Evolutionary conservation across 2,797 vertebrate genomes (phyloP).

Genomic region (Pantherophis vulpinus): DNA sequence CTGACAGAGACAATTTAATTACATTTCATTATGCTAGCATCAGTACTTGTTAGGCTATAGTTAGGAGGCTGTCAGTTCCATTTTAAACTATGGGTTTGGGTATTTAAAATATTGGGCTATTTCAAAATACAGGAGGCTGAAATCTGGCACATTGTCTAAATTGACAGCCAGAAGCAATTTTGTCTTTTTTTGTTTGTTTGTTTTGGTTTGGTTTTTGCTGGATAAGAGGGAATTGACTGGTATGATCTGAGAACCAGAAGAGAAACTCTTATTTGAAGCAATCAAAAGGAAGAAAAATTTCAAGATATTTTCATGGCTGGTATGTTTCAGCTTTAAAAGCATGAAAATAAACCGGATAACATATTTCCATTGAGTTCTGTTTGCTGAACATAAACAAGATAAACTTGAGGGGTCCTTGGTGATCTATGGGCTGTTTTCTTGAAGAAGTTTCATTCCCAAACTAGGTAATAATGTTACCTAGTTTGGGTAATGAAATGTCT

Average conservation of each 20-base stretch:
- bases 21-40: conserved; percentile 36
- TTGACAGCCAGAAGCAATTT: conserved; percentile 42
- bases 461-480: no score
- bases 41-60: conserved; percentile 29
- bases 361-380: not conserved
- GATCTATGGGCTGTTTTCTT: not conserved
- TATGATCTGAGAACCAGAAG: not conserved
- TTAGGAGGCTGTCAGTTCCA: conserved; percentile 25
- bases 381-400: not conserved
- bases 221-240: conserved; percentile 26
- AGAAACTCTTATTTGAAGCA: not conserved
- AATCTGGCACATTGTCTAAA: conserved; percentile 23
- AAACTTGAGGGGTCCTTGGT: not conserved
- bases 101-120: conserved; percentile 41
- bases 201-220: not conserved
- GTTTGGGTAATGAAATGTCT: not conserved
- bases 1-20: conserved; percentile 52
- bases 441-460: not conserved
- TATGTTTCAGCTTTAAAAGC: not conserved
- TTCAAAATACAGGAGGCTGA: conserved; percentile 48
- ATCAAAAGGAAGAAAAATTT: conserved; percentile 9
- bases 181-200: conserved; percentile 3
- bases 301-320: not conserved
- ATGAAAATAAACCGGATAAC: not conserved
- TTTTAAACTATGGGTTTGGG: conserved; percentile 51